A percentile compares a stretch with the other conserved stretches of the same genome.
These are phyloP conservation scores for Emberiza fucata DNA, from an alignment of 2,113 vertebrate genomes.

Conservation along the genomic window DNA sequence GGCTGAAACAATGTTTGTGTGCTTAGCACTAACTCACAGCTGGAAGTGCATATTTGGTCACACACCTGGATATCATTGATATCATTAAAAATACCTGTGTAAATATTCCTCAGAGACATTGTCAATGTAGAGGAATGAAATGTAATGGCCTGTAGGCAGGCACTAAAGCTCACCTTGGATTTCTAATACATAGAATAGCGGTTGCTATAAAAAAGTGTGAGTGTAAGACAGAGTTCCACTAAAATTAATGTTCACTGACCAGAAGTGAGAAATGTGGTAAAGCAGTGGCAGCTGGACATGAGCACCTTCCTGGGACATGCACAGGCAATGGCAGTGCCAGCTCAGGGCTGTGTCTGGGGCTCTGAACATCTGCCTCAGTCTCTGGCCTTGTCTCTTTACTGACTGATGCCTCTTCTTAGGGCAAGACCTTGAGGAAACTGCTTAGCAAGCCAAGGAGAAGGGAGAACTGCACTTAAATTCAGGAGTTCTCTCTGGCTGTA, in stretches of 20 bases:
- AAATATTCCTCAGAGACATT: background rate
- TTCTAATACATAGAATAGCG: background rate
- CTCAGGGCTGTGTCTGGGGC: background rate
- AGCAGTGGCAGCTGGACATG: background rate
- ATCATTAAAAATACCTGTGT: background rate
- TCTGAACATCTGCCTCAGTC: background rate
- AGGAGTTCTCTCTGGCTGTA: too few species aligned
- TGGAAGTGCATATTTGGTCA: background rate
- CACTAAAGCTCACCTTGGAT: background rate
- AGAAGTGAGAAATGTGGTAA: background rate
- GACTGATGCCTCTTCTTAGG: background rate
- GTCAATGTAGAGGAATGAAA: background rate
- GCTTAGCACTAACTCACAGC: background rate
- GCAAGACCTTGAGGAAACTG: background rate
- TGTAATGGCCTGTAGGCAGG: background rate
- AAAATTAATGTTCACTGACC: background rate
- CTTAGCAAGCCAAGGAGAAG: background rate
- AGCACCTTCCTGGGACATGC: background rate
- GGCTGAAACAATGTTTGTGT: background rate
- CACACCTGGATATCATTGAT: background rate
- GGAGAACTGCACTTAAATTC: background rate
- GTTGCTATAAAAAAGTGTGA: background rate
- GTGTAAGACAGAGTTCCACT: background rate
- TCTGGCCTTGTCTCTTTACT: background rate
- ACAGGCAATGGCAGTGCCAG: background rate